Evolutionary conservation across 1,140 invertebrate genomes (phyloP), one percentile per base, ranked within the genome.

Genomic region (Macrosteles quadrilineatus): DNA sequence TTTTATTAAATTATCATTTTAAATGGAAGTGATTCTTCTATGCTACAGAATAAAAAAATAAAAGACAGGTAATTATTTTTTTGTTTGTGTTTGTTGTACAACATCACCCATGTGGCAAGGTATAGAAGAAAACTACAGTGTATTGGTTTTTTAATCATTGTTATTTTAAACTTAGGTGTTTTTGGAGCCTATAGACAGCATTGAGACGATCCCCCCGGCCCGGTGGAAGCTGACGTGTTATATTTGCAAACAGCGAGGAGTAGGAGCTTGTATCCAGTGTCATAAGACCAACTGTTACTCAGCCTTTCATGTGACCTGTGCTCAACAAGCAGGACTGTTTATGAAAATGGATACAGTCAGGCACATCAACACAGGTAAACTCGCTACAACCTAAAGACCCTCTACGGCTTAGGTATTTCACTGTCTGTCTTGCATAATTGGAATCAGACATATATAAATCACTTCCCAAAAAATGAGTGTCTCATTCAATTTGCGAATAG

Each of bases 251-350:
- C 92, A 97, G 78, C 87, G 94, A 72, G 90, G 92, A 50, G 89
- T 91, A 0, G 98, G 98, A 0, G 97, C 97, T 1, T 99, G 97
- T 77, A 98, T 99, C 73, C 98, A 99, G 81, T 99, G 98, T 80
- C 95, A 98, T 78, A 94, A 96, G 76, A 91, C 88, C 71, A 98
- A 95, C 79, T 99, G 97, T 80, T 98, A 98, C 77, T 92, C 93
- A 65, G 97, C 97, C 4, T 99, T 99, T 82, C 98, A 99, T 81
- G 97, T 99, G 0, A 99, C 97, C 0, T 99, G 98, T 82, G 97
- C 97, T 0, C 97, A 98, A 80, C 95, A 97, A 80, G 96, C 96
- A 59, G 96, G 97, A 67, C 83, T 91, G 80, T 83, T 91, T 74
- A 98, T 99, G 97, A 93, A 96, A 79, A 98, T 99, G 90, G 93